Evolutionary conservation across 2,113 vertebrate genomes (phyloP), one percentile per base, ranked within the genome.

Genomic region (Carassius gibelio): DNA sequence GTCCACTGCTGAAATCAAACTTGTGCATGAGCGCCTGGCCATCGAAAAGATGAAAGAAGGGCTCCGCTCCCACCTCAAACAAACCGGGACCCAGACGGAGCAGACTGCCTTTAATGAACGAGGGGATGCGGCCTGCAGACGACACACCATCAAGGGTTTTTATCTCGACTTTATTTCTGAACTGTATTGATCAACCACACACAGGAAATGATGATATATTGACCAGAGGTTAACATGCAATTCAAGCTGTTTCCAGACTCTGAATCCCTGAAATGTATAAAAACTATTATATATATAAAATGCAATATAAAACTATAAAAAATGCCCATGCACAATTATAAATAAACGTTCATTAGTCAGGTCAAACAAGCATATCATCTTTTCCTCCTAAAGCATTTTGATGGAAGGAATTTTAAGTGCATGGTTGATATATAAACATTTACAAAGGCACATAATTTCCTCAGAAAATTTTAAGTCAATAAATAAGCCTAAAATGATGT

Each of bases 11-110:
- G 92, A 99, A 97, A 90, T 99, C 98, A 0, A 99, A 99, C 94
- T 99, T 99, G 94, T 99, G 98, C 87, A 99, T 96, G 52, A 99
- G 95, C 0, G 98, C 98, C 93, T 99, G 98, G 8, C 98, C 98
- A 3, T 99, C 98, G 3, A 99, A 99, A 78, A 99, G 94, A 89
- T 99, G 98, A 75, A 98, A 97, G 91, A 97, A 99, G 11, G 96
- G 96, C 90, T 99, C 97, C 0, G 96, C 90, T 8, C 97, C 98
- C 23, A 97, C 93, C 92, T 99, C 98, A 11, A 99, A 99, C 84
- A 99, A 93, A 1, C 98, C 98, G 0, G 98, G 98, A 7, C 98
- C 98, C 78, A 98, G 95, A 69, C 98, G 96, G 45, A 99, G 96
- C 79, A 99, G 95, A 89, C 98, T 99, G 34, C 98, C 98, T 0